Evolutionary conservation across 2,113 vertebrate genomes (phyloP).

Genomic region (Xiphophorus hellerii): DNA sequence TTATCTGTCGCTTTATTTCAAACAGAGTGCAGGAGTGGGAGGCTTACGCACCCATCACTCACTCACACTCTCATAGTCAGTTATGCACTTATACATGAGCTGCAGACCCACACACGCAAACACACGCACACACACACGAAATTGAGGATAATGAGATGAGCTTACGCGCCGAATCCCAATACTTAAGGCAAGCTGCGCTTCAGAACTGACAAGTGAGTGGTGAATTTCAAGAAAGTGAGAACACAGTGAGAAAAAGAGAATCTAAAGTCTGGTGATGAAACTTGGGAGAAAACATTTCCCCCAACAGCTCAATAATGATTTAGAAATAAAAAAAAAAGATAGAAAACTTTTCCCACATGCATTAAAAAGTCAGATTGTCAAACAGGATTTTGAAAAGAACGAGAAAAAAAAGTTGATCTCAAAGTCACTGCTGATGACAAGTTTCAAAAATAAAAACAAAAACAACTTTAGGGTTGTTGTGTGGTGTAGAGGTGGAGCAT

Average conservation of each 20-base stretch:
- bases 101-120: constrained; percentile 7
- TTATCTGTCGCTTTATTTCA: constrained; percentile 83
- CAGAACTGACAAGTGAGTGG: constrained; percentile 69
- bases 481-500: no score
- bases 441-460: no score
- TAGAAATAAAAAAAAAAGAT: not conserved
- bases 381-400: not conserved
- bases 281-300: constrained; percentile 54
- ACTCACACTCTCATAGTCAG: constrained; percentile 70
- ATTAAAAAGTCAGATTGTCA: constrained; percentile 34
- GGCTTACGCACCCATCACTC: constrained; percentile 77
- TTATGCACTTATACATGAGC: constrained; percentile 52
- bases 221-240: constrained; percentile 67
- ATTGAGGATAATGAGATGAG: constrained; percentile 75
- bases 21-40: constrained; percentile 70
- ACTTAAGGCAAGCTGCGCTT: constrained; percentile 72
- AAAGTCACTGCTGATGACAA: not conserved
- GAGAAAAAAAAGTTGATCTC: not conserved
- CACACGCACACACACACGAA: constrained; percentile 27
- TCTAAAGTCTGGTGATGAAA: constrained; percentile 75
- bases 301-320: constrained; percentile 37
- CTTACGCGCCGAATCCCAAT: constrained; percentile 70
- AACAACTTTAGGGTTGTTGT: no score
- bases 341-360: constrained; percentile 11
- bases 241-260: constrained; percentile 55